Base-by-base conservation (phyloP, 1,140 invertebrate species). In the Formica selysi region DNA sequence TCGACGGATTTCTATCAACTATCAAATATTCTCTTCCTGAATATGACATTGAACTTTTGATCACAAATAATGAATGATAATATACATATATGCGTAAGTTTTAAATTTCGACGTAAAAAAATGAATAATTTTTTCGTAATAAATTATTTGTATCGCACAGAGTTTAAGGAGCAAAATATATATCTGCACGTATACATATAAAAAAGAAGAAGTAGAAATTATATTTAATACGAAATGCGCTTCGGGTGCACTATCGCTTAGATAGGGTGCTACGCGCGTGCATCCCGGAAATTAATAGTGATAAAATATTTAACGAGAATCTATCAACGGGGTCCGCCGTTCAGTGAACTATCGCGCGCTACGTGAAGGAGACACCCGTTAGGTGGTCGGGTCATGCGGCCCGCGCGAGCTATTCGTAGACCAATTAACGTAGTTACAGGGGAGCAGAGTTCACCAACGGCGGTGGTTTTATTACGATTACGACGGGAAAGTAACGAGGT, bases 381-480 rank as follows among this genome's bases (percentile, higher is more conserved):
- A 88, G 54, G 19, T 79, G n/a, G 36, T 67, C 68, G 67, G 86
- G 76, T 91, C 85, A 61, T 57, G 62, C 22, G 48, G 89, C 71
- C 64, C 84, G 78, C 67, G 26, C 57, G 73, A 78, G 76, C 80
- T 84, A 87, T 89, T 88, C 89, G 76, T 85, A 74, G 71, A 76
- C 89, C 90, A 91, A 91, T 91, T 91, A 90, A 91, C 87, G 90
- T 89, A 76, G 89, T 90, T 90, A 90, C 85, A 88, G 85, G 71
- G 44, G 89, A 85, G 80, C 89, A 87, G 84, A 89, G 89, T 91
- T 89, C 85, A 84, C 76, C 79, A 78, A 81, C 80, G 76, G 62
- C 65, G 79, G 67, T 81, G 78, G 85, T 90, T 91, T 91, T 90
- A 91, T 91, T 90, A 91, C 84, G 90, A 91, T 89, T 90, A 90